Evolutionary conservation across 2,797 vertebrate genomes (phyloP), one percentile per base, ranked within the genome.

Genomic region (Peromyscus attwateri): DNA sequence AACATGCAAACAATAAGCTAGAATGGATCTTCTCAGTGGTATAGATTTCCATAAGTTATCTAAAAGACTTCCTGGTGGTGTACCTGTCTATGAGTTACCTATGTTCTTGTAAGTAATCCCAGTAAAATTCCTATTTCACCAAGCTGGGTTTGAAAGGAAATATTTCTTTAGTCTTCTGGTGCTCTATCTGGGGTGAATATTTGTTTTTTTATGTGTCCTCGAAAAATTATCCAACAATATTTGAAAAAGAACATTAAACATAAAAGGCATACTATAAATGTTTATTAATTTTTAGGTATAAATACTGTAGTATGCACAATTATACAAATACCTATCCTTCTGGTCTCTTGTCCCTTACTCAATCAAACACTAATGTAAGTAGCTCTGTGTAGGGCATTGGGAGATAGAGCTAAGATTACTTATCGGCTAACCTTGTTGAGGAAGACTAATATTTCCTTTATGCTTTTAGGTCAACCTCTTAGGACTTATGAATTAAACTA

Each of bases 231-330:
- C 57, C 8, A 70, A 14, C 4, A 77, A 82, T 71, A 71, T 73
- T 93, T 95, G 84, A 82, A 52, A 70, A 0, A 82, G 6, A 92
- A 89, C 1, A 64, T n/a, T 90, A 85, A 95, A 60, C 6, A 21
- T 10, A 49, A n/a, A 60, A 62, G 21, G 6, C 9, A 71, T 3
- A 77, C 46, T 29, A 49, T 49, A 70, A 82, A 80, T 11, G 88
- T 19, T 34, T 37, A 0, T 81, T 49, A 85, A 25, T 19, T 76
- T 91, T 94, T 43, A 91, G 29, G 0, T 75, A 57, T 73, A 2
- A 71, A 82, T 16, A 29, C 70, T 92, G 14, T 75, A 1, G 6
- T 70, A 84, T 5, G 23, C 29, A 76, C 14, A 80, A 87, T 92
- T 94, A 60, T 70, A 84, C 75, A 88, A 37, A 76, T 70, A 2